These are phyloP conservation scores for Scaptomyza pallida DNA, from an alignment of 1,140 invertebrate genomes.

Conservation along the genomic window DNA sequence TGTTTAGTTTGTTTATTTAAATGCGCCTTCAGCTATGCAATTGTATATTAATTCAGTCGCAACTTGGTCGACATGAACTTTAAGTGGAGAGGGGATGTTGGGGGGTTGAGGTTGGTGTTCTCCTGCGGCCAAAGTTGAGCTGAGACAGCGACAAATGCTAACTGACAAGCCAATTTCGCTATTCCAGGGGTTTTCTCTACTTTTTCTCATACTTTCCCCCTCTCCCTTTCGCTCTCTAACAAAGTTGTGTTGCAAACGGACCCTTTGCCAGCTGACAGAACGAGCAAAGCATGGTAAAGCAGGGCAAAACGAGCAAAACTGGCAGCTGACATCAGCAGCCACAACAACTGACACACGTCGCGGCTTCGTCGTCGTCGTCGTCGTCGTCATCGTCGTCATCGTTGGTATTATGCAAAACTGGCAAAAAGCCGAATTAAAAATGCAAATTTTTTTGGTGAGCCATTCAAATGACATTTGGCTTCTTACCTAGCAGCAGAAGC, in stretches of 20 bases:
- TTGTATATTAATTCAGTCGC: conserved; percentile 79
- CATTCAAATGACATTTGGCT: conserved; percentile 42
- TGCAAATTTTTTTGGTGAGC: conserved; percentile 64
- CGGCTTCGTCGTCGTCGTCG: too few species aligned
- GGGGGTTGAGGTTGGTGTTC: conserved; percentile 3
- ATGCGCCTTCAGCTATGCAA: conserved; percentile 79
- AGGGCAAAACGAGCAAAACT: conserved; percentile 14
- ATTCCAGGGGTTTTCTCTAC: conserved; percentile 38
- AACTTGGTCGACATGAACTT: conserved; percentile 45
- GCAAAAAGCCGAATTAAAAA: conserved; percentile 78
- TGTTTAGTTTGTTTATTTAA: conserved; percentile 76
- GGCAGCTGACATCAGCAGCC: conserved; percentile 57
- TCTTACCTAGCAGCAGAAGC: conserved; percentile 25
- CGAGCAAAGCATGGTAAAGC: conserved; percentile 5
- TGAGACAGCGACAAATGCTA: conserved; percentile 76
- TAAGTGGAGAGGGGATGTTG: not conserved
- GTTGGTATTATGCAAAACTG: conserved; percentile 76
- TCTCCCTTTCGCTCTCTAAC: conserved; percentile 4
- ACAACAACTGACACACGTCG: conserved; percentile 70
- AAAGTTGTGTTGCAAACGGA: conserved; percentile 50
- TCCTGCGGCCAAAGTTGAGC: conserved; percentile 35
- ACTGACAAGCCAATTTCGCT: conserved; percentile 79
- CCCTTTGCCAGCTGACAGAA: conserved; percentile 39
- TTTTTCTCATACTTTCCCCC: not conserved
- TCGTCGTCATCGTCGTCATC: too few species aligned